Percentiles rank a stretch among this genome's conserved stretches.
Evolutionary conservation across 2,797 vertebrate genomes (phyloP).

Genomic region (Gambusia yucatana): DNA sequence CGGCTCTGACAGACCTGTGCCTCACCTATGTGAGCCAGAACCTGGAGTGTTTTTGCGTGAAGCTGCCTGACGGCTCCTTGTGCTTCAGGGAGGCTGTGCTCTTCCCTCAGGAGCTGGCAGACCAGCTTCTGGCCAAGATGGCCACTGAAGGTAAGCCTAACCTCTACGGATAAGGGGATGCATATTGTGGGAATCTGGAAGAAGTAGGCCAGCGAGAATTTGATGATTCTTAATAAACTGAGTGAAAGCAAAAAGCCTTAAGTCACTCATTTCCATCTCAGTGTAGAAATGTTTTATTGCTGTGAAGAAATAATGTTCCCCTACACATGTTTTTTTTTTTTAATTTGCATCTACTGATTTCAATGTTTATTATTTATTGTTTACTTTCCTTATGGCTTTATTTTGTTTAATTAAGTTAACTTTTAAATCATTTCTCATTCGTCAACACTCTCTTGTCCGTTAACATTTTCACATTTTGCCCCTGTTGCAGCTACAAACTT

Average conservation of each 20-base stretch:
- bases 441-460: background rate
- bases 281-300: background rate
- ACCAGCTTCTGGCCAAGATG: conserved; percentile 95
- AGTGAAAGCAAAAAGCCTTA: background rate
- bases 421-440: background rate
- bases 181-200: background rate
- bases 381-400: background rate
- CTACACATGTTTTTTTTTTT: background rate
- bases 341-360: background rate
- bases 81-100: conserved; percentile 93
- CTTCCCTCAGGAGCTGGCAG: conserved; percentile 97
- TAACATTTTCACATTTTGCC: background rate
- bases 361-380: too few species aligned
- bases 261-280: background rate
- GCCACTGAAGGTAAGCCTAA: conserved; percentile 89
- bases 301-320: background rate
- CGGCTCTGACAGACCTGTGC: conserved; percentile 92
- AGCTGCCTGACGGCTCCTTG: conserved; percentile 91
- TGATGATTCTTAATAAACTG: background rate
- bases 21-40: conserved; percentile 92
- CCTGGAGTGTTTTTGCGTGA: conserved; percentile 92
- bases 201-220: background rate
- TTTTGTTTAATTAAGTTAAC: background rate
- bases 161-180: background rate
- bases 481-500: background rate